Conservation (phyloP, 2,113 vertebrate genomes). For the Nymphicus hollandicus region DNA sequence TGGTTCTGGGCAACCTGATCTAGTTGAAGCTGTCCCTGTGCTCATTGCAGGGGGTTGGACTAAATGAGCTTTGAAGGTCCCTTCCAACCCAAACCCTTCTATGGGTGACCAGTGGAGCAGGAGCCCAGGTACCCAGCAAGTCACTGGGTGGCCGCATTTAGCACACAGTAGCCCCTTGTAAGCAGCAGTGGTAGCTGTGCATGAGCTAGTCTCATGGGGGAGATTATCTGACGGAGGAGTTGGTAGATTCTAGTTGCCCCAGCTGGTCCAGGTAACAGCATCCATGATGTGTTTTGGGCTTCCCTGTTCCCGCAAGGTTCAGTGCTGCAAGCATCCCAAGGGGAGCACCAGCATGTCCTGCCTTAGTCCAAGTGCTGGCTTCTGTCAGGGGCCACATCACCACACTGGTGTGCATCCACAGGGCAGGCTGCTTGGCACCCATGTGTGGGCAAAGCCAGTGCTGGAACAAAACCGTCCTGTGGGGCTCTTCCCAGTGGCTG, state of each 20-base stretch:
- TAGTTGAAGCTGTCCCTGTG: background rate
- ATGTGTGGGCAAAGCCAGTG: fast-evolving
- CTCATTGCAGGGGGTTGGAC: background rate
- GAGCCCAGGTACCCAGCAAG: background rate
- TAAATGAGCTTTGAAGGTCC: no score
- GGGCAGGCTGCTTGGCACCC: background rate
- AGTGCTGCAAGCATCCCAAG: fast-evolving
- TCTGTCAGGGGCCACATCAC: fast-evolving
- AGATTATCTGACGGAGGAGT: background rate
- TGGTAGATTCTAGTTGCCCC: background rate
- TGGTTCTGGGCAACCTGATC: background rate
- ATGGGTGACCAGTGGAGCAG: background rate
- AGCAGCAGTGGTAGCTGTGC: background rate
- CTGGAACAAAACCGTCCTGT: background rate
- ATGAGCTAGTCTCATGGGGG: fast-evolving
- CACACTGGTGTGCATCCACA: fast-evolving
- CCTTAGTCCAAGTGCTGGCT: fast-evolving
- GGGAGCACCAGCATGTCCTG: fast-evolving
- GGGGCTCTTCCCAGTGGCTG: background rate
- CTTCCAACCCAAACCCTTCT: background rate
- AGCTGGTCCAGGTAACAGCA: background rate
- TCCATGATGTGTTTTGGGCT: fast-evolving
- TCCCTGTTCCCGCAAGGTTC: fast-evolving
- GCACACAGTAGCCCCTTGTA: background rate
- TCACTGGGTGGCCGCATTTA: background rate